A percentile compares a stretch with the other conserved stretches of the same genome.
Conservation (phyloP, 2,113 vertebrate species). For the Anser cygnoides region DNA sequence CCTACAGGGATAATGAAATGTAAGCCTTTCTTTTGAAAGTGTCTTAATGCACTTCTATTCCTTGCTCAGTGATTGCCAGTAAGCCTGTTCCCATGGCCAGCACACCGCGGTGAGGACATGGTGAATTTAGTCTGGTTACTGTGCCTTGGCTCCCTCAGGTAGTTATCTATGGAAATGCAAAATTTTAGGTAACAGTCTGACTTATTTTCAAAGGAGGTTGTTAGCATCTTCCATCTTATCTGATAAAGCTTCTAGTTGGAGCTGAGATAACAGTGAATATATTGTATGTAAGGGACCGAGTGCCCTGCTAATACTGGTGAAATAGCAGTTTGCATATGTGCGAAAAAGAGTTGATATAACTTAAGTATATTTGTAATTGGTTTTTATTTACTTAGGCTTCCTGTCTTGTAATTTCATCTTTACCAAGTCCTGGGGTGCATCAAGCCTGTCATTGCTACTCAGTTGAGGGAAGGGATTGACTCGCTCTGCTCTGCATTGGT, state of each 20-base stretch:
- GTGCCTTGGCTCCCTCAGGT: not conserved
- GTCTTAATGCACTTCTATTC: not conserved
- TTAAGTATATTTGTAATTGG: not conserved
- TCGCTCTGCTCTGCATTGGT: too few relatives aligned
- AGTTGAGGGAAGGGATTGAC: too few relatives aligned
- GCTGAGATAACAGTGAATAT: not conserved
- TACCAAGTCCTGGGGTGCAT: not conserved
- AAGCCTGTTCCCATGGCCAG: not conserved
- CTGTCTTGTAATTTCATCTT: not conserved
- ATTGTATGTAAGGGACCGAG: not conserved
- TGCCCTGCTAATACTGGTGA: not conserved
- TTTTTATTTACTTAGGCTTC: not conserved
- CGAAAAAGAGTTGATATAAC: not conserved
- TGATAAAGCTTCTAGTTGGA: not conserved
- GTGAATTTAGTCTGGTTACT: not conserved
- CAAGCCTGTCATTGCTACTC: too few relatives aligned
- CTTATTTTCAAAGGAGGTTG: not conserved
- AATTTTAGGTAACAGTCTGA: not conserved
- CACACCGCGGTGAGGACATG: rapidly evolving
- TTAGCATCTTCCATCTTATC: not conserved
- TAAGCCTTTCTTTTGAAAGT: not conserved
- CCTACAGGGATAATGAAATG: not conserved
- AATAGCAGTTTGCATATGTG: not conserved
- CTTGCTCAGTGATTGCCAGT: not conserved
- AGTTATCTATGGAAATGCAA: not conserved